Evolutionary conservation across 2,797 vertebrate species (phyloP).

Genomic region (Mareca penelope): DNA sequence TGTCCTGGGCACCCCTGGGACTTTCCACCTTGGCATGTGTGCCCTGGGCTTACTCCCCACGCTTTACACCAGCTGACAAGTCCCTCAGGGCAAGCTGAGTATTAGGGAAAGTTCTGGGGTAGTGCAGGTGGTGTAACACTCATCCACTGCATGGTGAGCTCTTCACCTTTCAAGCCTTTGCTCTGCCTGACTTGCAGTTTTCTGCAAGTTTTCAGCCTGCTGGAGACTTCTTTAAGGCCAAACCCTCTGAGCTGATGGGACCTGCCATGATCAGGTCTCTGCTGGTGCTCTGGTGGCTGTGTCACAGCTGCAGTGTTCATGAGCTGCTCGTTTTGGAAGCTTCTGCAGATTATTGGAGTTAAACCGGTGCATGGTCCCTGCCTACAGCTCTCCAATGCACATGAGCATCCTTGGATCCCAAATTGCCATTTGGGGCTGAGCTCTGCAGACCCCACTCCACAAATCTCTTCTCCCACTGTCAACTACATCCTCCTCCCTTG

Average conservation of each 20-base stretch:
- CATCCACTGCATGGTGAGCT: background rate
- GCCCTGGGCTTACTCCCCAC: background rate
- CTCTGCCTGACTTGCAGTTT: background rate
- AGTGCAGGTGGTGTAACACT: background rate
- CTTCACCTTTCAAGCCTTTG: background rate
- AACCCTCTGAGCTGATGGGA: no score
- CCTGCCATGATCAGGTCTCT: no score
- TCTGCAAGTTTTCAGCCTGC: background rate
- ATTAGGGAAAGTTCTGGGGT: background rate
- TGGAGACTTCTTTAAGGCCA: no score
- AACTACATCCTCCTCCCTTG: fast-evolving
- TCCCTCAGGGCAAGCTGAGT: background rate
- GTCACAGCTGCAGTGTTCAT: no score
- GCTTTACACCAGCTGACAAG: constrained; percentile 40
- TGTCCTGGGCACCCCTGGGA: background rate
- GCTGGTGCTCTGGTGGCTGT: no score
- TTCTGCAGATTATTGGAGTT: no score
- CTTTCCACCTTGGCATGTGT: constrained; percentile 46
- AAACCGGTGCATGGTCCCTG: background rate
- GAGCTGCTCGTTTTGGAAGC: no score
- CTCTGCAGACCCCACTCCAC: background rate
- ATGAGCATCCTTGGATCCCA: background rate
- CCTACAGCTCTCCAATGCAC: background rate
- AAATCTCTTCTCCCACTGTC: background rate
- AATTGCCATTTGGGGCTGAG: background rate